Evolutionary conservation across 2,797 vertebrate species (phyloP), one percentile per base, ranked within the genome.

Genomic region (Myotis vivesi): DNA sequence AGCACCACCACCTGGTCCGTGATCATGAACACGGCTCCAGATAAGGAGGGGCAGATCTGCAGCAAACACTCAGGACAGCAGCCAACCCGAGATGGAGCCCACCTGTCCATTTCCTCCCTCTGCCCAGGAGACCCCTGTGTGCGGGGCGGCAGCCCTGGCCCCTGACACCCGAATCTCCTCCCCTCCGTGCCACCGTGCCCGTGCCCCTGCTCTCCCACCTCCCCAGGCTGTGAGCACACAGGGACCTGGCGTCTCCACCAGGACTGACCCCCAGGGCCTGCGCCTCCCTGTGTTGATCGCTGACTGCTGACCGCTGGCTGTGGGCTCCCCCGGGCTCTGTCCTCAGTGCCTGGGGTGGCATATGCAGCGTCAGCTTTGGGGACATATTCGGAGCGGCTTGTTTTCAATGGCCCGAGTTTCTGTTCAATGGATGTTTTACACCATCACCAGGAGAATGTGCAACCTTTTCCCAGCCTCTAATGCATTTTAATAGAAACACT

Each of bases 1-100:
- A 98, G 97, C 98, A 99, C 99, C 92, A 98, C 98, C 19, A 98
- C 99, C 2, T 99, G 99, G 64, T 99, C 99, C 0, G 98, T 99
- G 91, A 99, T 99, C 22, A 57, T 59, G 99, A 99, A 99, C 98
- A 99, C 99, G 96, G 99, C 99, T 98, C 99, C 99, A 97, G 99
- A 99, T 99, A 99, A 99, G 98, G 98, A 99, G 98, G 98, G 97
- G 62, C 98, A 98, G 97, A 98, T 99, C 93, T 97, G 99, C 97
- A 93, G 97, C 97, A 98, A 96, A 92, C 98, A 94, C 87, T 91
- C 98, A 97, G 49, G 98, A 98, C 79, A 93, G 97, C 93, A 94
- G 92, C 75, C 92, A 89, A 53, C 94, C 94, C 44, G 97, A 96
- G 49, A 83, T 8, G 89, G 97, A 97, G 95, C 97, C 93, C 77